These are phyloP conservation scores for Hermodice carunculata DNA, from an alignment of 2,888 invertebrate genomes.

Conservation along the genomic window DNA sequence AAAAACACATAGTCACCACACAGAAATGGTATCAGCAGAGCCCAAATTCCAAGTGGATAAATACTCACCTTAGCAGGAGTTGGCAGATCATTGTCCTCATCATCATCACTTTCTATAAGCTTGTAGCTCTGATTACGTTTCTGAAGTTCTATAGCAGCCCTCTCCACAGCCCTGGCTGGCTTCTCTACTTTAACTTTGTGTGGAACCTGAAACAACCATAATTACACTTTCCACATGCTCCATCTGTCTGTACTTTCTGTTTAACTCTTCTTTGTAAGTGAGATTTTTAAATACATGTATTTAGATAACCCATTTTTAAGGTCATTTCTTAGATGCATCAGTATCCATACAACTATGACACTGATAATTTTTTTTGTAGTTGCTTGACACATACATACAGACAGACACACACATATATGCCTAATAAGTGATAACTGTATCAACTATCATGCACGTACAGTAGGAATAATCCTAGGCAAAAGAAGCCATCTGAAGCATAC, in stretches of 20 bases:
- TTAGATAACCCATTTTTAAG: not conserved
- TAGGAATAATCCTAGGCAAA: no score
- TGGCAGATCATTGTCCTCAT: conserved; percentile 48
- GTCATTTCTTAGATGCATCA: not conserved
- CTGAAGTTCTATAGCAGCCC: conserved; percentile 63
- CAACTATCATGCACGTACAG: no score
- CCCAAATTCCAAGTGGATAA: no score
- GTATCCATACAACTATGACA: no score
- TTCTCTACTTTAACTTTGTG: conserved; percentile 56
- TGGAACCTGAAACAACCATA: conserved; percentile 53
- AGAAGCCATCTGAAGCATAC: no score
- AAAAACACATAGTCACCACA: not conserved
- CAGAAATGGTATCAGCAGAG: conserved; percentile 32
- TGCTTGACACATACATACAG: no score
- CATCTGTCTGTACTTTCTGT: no score
- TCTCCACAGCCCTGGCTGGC: conserved; percentile 45
- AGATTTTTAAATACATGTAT: not conserved
- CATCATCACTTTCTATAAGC: conserved; percentile 69
- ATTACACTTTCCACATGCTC: no score
- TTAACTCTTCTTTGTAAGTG: no score
- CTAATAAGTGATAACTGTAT: no score
- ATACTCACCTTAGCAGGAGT: conserved; percentile 7
- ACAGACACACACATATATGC: no score
- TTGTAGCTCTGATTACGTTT: conserved; percentile 70
- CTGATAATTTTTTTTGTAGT: no score